phyloP scores from a whole-genome alignment of 1,140 invertebrate species.

The Ooceraea biroi region DNA sequence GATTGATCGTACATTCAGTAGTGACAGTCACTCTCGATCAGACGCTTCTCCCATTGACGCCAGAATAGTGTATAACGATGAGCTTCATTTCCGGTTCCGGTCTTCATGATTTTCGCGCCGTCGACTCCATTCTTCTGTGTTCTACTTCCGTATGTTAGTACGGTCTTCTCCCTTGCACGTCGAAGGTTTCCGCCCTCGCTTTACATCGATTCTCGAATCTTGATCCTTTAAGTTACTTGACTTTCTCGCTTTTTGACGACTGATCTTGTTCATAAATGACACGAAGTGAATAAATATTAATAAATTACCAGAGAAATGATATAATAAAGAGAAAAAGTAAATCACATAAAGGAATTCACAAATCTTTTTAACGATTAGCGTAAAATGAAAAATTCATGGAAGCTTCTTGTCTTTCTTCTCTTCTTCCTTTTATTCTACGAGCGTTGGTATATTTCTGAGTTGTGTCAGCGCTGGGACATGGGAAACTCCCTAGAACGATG shows the following conservation, averaged over 20 bases:
- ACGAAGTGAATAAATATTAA: neutral
- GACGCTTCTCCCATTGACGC: slow-evolving; percentile 54
- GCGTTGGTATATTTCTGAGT: neutral
- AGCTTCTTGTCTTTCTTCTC: neutral
- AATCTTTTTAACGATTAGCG: neutral
- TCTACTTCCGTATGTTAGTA: slow-evolving; percentile 38
- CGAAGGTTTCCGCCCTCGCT: neutral
- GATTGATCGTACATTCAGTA: slow-evolving; percentile 5
- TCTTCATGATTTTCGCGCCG: slow-evolving; percentile 80
- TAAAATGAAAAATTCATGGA: neutral
- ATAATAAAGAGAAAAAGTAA: slow-evolving; percentile 1
- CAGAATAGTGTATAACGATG: slow-evolving; percentile 74
- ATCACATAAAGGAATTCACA: neutral
- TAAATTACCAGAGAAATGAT: slow-evolving; percentile 11
- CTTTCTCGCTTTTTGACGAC: neutral
- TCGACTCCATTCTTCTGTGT: slow-evolving; percentile 79
- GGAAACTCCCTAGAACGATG: slow-evolving; percentile 57
- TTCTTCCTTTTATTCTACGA: neutral
- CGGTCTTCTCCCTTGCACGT: neutral
- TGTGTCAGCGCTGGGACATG: slow-evolving; percentile 4
- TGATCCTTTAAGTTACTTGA: neutral
- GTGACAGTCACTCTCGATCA: slow-evolving; percentile 1
- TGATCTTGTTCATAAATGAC: slow-evolving; percentile 1
- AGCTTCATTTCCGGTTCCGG: slow-evolving; percentile 80
- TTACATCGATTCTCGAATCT: slow-evolving; percentile 25